Base-by-base conservation (phyloP, 2,797 vertebrate genomes). In the Galagoides demidoff region DNA sequence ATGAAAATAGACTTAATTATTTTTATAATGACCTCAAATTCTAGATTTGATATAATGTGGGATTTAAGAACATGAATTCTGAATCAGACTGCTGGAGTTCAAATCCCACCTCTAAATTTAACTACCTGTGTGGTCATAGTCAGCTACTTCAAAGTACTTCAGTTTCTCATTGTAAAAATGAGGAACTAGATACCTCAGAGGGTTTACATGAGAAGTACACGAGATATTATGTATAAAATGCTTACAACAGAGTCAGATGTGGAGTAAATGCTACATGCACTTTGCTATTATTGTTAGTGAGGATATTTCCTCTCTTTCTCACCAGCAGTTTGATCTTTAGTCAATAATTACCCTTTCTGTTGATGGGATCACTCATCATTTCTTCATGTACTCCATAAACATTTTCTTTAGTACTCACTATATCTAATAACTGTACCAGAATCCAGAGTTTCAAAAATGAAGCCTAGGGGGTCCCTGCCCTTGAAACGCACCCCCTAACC, bases 391-490 rank as follows among this genome's bases (percentile, higher is more conserved):
- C 10, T 89, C 68, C 7, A 39, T 39, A 70, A 87, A 76, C 19
- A 61, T 83, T 84, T 73, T 89, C 73, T 52, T 82, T 10, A 76
- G n/a, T 37, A 57, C 39, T 85, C 86, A 52, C 49, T 68, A 27
- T 70, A 61, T 43, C 25, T 83, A 59, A 37, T 63, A 90, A 92
- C 45, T 70, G 7, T 81, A 29, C 49, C 85, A 81, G 59, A 94
- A 92, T 8, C 20, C 9, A 85, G 27, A 82, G 45, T 73, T 96
- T 74, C 45, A 85, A 70, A 95, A 87, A 63, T 59, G 61, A 93
- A 71, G 25, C 2, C 31, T 59, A 66, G 1, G 19, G n/a, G 12
- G 20, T 59, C 6, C 10, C 34, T 79, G 39, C 5, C 39, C 55
- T 78, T 71, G 27, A 84, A 17, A 87, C 37, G 3, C 11, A 94